Base-by-base conservation (phyloP, 2,113 vertebrate species). In the Aegotheles bennettii region DNA sequence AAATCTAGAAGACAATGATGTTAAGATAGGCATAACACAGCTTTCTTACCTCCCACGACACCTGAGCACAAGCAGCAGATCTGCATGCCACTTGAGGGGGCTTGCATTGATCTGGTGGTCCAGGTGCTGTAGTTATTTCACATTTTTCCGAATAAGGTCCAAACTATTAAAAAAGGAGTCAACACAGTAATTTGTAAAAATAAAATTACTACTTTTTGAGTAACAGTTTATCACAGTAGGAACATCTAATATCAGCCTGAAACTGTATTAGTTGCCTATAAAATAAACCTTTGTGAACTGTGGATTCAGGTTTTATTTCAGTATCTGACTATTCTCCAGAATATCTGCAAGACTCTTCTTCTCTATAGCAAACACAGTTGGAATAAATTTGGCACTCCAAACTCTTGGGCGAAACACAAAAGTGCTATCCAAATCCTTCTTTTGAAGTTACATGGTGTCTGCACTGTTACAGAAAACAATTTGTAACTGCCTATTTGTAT, bases 41-140 rank as follows among this genome's bases (percentile, higher is more conserved):
- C 60, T n/a, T 57, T 78, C 98, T 98, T 98, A 99, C 99, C 98
- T 99, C 99, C 99, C 99, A 99, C 5, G 97, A 98, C 90, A 99
- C 97, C 76, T 99, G 98, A 76, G 98, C 99, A 97, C 98, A 99
- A 4, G 98, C 98, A 79, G 99, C 98, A 84, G 99, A 99, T 93
- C 98, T 99, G 97, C 99, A 99, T 0, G 89, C 91, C 81, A 98
- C 98, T 65, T 98, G 98, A 84, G 99, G 99, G 59, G 98, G 90
- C 81, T 94, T 98, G 97, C 99, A 99, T 33, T 98, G 98, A 92
- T 99, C 99, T 33, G 99, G 99, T 59, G 99, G 98, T 83, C 99
- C 99, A 36, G 99, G 98, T 57, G 99, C 99, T 36, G 99, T 99
- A 18, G 98, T 99, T 79, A 99, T 57, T 94, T 99, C 99, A 80